These are phyloP conservation scores for Lagenorhynchus albirostris DNA, from an alignment of 2,113 vertebrate species.

Conservation along the genomic window DNA sequence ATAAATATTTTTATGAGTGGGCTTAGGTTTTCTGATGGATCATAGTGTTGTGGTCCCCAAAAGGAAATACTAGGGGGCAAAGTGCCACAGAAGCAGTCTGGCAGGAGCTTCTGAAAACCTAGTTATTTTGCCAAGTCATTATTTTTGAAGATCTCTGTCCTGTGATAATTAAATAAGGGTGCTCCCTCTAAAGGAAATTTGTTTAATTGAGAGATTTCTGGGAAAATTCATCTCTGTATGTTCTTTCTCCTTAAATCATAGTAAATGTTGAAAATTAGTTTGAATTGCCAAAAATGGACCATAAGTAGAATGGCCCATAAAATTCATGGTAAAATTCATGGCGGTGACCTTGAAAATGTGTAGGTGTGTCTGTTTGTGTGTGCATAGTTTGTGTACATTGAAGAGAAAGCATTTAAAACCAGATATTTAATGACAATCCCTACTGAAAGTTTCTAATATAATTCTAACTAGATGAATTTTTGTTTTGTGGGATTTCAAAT, in stretches of 20 bases:
- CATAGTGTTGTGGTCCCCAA: background rate
- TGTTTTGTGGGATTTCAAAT: background rate
- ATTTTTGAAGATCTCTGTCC: background rate
- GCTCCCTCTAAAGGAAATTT: constrained; percentile 6
- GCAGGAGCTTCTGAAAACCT: background rate
- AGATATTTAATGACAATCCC: background rate
- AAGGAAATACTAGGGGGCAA: background rate
- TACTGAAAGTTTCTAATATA: background rate
- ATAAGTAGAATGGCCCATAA: background rate
- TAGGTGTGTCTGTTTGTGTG: background rate
- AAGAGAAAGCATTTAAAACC: background rate
- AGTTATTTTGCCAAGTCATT: background rate
- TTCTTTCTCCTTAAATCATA: background rate
- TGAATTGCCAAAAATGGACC: background rate
- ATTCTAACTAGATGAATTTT: background rate
- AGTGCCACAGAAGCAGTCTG: background rate
- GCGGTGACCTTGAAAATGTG: background rate
- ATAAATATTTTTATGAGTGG: background rate
- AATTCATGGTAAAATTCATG: background rate
- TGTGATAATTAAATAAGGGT: background rate
- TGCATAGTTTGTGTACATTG: fast-evolving
- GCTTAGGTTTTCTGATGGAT: background rate
- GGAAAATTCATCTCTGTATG: background rate
- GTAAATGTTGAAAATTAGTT: background rate
- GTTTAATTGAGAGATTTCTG: background rate